These are phyloP conservation scores for Acrocephalus arundinaceus DNA, from an alignment of 2,113 vertebrate species.

Conservation along the genomic window DNA sequence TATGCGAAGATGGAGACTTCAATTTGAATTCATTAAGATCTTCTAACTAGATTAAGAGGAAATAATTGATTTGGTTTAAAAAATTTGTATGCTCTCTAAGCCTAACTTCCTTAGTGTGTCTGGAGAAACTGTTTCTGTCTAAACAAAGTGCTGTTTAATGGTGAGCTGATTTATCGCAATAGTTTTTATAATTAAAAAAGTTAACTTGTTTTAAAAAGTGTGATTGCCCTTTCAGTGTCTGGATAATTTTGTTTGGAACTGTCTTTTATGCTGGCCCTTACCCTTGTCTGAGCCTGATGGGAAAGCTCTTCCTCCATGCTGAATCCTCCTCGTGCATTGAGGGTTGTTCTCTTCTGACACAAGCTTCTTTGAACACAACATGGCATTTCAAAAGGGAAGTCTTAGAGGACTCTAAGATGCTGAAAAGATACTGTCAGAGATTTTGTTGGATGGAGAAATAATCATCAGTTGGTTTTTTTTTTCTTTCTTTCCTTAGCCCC, in stretches of 20 bases:
- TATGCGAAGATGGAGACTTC: not conserved
- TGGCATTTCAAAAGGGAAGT: not conserved
- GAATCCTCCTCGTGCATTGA: not conserved
- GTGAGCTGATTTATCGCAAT: not conserved
- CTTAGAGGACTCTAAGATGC: not conserved
- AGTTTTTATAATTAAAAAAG: not conserved
- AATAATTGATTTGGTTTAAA: not conserved
- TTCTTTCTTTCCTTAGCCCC: not conserved
- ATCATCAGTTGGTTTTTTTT: fast-evolving
- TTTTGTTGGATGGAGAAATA: not conserved
- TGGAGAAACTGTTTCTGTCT: not conserved
- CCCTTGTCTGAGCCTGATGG: not conserved
- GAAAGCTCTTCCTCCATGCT: not conserved
- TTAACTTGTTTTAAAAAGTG: not conserved
- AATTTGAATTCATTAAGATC: not conserved
- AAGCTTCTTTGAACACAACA: not conserved
- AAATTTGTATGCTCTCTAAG: not conserved
- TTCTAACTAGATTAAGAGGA: not conserved
- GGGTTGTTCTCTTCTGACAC: not conserved
- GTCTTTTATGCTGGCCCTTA: not conserved
- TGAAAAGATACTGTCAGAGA: not conserved
- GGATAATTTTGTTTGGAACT: not conserved
- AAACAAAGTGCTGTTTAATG: not conserved
- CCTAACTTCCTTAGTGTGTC: not conserved
- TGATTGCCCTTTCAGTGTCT: not conserved